Base-by-base conservation (phyloP, 2,797 vertebrate genomes). In the Cryptoblepharus egeriae region DNA sequence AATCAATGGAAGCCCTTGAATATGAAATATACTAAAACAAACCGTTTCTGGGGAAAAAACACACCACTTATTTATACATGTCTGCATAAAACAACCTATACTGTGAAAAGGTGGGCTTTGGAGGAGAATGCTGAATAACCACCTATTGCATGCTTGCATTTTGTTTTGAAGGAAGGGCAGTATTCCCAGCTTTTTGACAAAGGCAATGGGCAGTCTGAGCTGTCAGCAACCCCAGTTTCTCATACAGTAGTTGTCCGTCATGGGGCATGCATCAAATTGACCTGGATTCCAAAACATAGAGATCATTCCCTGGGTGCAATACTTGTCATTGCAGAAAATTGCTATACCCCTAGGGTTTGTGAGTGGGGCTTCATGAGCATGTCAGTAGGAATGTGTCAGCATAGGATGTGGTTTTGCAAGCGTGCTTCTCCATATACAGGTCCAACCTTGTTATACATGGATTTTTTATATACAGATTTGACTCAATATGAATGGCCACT, bases 241-340 rank as follows among this genome's bases (percentile, higher is more conserved):
- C 3, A 49, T 82, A 63, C 30, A n/a, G n/a, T n/a, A 49, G 45
- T 58, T 64, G 68, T 71, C 52, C 35, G 67, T 57, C 63, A 68
- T 77, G 69, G 58, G 6, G 28, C 68, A 78, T 72, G 22, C 49
- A 39, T 73, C 35, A 60, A 83, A 24, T 24, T 78, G n/a, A 83
- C 49, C 35, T 57, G 20, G 18, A 67, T 37, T 52, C 45, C 45
- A 49, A 49, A 49, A 8, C 45, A 49, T 10, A 49, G 45, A 49
- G 45, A 12, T 49, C 4, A 8, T 49, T 49, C 45, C 45, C 45
- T 5, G 45, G 45, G 45, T 49, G 9, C 45, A 49, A 12, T 49
- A 11, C 45, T 49, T 49, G 45, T 49, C 45, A 49, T 11, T 49
- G 45, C 12, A 49, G 45, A 49, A 7, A 49, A 10, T 9, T 49